Evolutionary conservation across 2,113 vertebrate species (phyloP).

Genomic region (Microtus montanus): DNA sequence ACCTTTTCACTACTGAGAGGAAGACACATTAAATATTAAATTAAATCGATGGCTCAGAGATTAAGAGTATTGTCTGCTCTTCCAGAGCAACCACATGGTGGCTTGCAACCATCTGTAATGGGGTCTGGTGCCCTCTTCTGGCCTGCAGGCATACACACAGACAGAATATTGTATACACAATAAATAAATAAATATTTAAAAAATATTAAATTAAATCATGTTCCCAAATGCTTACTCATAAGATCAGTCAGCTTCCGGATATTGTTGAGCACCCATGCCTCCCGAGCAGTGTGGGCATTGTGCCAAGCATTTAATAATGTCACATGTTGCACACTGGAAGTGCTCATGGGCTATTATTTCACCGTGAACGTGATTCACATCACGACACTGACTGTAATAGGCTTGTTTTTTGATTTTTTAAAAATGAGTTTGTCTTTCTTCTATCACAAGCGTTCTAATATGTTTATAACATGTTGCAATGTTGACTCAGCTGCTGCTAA

Average conservation of each 20-base stretch:
- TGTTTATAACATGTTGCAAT: constrained; percentile 7
- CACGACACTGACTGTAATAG: not conserved
- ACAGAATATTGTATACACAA: too few species aligned
- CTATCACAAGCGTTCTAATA: not conserved
- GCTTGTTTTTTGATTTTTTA: not conserved
- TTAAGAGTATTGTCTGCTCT: too few species aligned
- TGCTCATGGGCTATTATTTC: not conserved
- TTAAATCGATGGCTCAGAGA: not conserved
- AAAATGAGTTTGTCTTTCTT: constrained; percentile 3
- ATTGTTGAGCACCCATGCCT: not conserved
- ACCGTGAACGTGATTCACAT: not conserved
- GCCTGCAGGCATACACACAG: too few species aligned
- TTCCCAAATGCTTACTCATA: not conserved
- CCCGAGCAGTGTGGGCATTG: not conserved
- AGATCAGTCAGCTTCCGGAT: not conserved
- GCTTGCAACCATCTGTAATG: too few species aligned
- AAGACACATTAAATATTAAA: not conserved
- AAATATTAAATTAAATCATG: not conserved
- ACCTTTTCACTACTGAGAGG: not conserved
- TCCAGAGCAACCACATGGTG: too few species aligned
- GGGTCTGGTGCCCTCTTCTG: too few species aligned
- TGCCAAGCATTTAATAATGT: not conserved
- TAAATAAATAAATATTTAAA: too few species aligned
- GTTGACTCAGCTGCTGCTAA: constrained; percentile 55
- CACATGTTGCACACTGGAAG: not conserved